Conservation (phyloP, 2,113 vertebrate genomes). For the Halcyon malimbica region DNA sequence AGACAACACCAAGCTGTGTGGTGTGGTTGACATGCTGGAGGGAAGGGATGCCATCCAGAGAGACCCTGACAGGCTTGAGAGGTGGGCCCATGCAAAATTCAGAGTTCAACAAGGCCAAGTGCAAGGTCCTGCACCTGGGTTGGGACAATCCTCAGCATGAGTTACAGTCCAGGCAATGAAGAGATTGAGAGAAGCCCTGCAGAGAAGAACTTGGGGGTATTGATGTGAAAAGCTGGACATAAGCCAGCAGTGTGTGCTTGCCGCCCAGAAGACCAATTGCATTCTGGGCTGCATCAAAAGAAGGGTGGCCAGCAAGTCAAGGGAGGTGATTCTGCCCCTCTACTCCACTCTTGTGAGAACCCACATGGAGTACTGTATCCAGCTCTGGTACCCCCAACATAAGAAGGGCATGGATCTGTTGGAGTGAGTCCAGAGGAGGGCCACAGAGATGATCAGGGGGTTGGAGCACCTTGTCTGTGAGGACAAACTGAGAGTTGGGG, state of each 20-base stretch:
- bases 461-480: not conserved
- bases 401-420: not conserved
- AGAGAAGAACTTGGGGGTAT: not conserved
- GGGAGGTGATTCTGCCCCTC: not conserved
- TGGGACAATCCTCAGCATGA: not conserved
- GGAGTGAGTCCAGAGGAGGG: not conserved
- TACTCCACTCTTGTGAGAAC: not conserved
- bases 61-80: not conserved
- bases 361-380: not conserved
- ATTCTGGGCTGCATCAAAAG: not conserved
- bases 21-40: not conserved
- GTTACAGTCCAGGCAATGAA: not conserved
- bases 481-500: not conserved
- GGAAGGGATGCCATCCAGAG: not conserved
- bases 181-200: not conserved
- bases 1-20: not conserved
- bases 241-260: not conserved
- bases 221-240: not conserved
- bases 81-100: not conserved
- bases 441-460: not conserved
- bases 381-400: not conserved
- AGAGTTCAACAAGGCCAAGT: not conserved
- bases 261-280: not conserved
- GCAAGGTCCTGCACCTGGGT: not conserved
- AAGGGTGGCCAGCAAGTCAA: not conserved